Base-by-base conservation (phyloP, 1,140 invertebrate genomes). In the Pararge aegeria region DNA sequence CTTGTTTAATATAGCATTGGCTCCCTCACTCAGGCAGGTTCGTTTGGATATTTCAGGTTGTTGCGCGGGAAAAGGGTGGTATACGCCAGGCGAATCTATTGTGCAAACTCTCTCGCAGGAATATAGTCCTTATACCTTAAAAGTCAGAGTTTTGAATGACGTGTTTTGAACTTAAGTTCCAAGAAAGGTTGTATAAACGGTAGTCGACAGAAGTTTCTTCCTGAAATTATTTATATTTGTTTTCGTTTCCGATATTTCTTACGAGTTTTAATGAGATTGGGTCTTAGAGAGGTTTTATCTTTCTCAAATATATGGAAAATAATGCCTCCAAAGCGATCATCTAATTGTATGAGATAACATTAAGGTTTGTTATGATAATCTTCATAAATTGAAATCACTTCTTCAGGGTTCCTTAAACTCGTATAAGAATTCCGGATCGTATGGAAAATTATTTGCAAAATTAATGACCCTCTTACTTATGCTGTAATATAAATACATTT, bases 51-150 rank as follows among this genome's bases (percentile, higher is more conserved):
- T 46, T 46, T 46, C 19, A 21, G 20, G 16, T 49, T 49, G 46
- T 29, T 20, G 46, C 46, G 46, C 46, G 46, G 46, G 46, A 49
- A 49, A 49, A 49, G 46, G 46, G 21, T 49, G 46, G 46, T 24
- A 24, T 48, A 48, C 44, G 20, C n/a, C n/a, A 24, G 46, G 5
- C 12, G 0, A 49, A 49, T 3, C 46, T 27, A 24, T 24, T 49
- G 21, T 27, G 5, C 13, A 46, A 20, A 46, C 21, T 6, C 2
- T 46, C 2, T 21, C 20, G 21, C 13, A 46, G 12, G 0, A 46
- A 20, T 21, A 0, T 21, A 21, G 1, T 46, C 19, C 12, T 9
- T 15, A 21, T 21, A 21, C 6, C 0, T n/a, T 21, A 2, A 7
- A 0, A 15, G n/a, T 46, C 10, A 21, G 42, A n/a, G 19, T 46